phyloP scores from a whole-genome alignment of 2,113 vertebrate genomes.

The Tringa solitaria region DNA sequence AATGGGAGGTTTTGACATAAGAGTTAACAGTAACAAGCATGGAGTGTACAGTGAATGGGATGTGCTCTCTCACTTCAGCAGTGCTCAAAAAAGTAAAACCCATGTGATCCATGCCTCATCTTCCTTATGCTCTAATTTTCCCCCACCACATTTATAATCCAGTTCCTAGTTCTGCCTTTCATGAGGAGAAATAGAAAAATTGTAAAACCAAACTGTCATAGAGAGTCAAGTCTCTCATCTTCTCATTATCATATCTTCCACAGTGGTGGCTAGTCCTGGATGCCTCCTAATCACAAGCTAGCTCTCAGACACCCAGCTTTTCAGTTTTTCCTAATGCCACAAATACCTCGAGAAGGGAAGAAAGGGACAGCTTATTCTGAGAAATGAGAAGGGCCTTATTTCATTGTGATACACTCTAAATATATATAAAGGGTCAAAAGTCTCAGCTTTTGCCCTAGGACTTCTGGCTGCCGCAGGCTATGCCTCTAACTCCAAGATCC shows the following conservation, averaged over 20 bases:
- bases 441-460: constrained; percentile 33
- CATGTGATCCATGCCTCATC: neutral
- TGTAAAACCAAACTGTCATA: neutral
- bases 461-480: neutral
- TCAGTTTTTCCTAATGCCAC: neutral
- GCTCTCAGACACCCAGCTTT: neutral
- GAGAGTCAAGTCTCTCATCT: neutral
- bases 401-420: neutral
- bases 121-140: neutral
- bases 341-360: neutral
- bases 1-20: neutral
- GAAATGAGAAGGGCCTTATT: neutral
- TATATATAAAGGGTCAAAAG: constrained; percentile 15
- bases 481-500: neutral
- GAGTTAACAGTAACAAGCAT: neutral
- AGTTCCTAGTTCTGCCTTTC: neutral
- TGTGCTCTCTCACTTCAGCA: neutral
- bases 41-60: neutral
- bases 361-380: neutral
- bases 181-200: neutral
- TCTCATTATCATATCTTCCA: neutral
- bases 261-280: neutral
- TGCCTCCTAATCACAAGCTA: neutral
- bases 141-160: neutral
- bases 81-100: neutral